Evolutionary conservation across 2,888 invertebrate genomes (phyloP), one percentile per base, ranked within the genome.

Genomic region (Ctenicera cuprea): DNA sequence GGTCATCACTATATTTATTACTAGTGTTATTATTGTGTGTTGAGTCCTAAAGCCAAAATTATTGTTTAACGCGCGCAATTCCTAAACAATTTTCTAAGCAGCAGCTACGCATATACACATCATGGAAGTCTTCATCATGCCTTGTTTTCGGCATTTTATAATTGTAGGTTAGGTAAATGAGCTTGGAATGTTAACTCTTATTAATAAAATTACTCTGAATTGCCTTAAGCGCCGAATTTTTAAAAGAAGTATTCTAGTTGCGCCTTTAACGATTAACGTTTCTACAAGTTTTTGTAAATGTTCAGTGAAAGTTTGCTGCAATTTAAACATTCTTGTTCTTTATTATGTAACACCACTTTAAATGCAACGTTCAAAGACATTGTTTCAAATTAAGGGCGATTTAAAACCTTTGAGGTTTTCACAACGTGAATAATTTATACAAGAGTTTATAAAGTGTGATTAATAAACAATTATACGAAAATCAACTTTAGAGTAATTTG

Each of bases 111-210:
- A 14, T 33, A 26, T 5, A 43, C 45, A 45, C 45, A 26, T 64
- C 65, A 41, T 33, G 67, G 30, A 57, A 67, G 30, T 57, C 67
- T 65, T 41, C 43, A 43, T 67, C 45, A 18, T 16, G 38, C 38
- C 20, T 48, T 38, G 30, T 30, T 61, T 64, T 65, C 18, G 64
- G 71, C 22, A 48, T 59, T 70, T 65, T 65, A 45, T 71, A 71
- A 71, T 71, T 71, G 54, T 45, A 54, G 64, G 71, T n/a, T 37
- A 30, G 14, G 18, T 26, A 64, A 68, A 68, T 59, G 41, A 59
- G 59, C 30, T 14, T 61, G 68, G 68, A 61, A 68, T 68, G 59
- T 37, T 48, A 61, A 38, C 59, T 57, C 26, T 54, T 57, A 41
- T 37, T 59, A 67, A 50, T 43, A 54, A 67, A 67, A 67, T 67